Evolutionary conservation across 1,140 invertebrate species (phyloP), one percentile per base, ranked within the genome.

Genomic region (Ceratina japonica): DNA sequence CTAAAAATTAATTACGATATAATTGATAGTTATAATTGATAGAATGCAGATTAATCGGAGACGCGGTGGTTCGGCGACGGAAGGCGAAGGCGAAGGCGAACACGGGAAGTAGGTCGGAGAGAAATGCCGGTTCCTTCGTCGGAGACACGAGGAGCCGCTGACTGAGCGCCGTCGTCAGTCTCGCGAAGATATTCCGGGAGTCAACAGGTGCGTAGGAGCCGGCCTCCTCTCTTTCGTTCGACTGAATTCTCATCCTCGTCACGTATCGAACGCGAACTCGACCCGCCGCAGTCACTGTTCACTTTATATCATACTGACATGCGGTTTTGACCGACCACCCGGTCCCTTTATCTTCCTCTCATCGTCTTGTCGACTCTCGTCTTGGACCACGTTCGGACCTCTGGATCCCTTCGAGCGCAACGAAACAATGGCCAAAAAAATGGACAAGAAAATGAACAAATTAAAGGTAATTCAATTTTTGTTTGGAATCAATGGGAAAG

Each of bases 181-280:
- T 92, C 83, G 87, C 89, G 74, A 92, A 89, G 91, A 90, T 91
- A 90, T 91, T 88, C 91, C 90, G 89, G 89, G 89, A 90, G 91
- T 91, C 86, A 92, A 92, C 91, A 93, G 90, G 92, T 93, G 91
- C 84, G 70, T 82, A 86, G 86, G 69, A 83, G 80, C 70, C 70
- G 85, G 73, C 51, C 68, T 80, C 66, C 72, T 27, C 24, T 70
- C 37, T 44, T 56, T 65, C 4, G 2, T 51, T 13, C 22, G 51
- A 71, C 37, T 10, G 7, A 37, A 37, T 37, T 44, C 10, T 44
- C 37, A 44, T 44, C 37, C 37, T 44, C 37, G 37, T 44, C 37
- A 44, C 37, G 37, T 44, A 44, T 10, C 37, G 37, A 44, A 44
- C 37, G 37, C 37, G 37, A 44, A 44, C 37, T 44, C 37, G 5